Percentiles rank a stretch among this genome's conserved stretches.
These are phyloP conservation scores for Drosophila varians DNA, from an alignment of 1,140 invertebrate species.

Conservation along the genomic window DNA sequence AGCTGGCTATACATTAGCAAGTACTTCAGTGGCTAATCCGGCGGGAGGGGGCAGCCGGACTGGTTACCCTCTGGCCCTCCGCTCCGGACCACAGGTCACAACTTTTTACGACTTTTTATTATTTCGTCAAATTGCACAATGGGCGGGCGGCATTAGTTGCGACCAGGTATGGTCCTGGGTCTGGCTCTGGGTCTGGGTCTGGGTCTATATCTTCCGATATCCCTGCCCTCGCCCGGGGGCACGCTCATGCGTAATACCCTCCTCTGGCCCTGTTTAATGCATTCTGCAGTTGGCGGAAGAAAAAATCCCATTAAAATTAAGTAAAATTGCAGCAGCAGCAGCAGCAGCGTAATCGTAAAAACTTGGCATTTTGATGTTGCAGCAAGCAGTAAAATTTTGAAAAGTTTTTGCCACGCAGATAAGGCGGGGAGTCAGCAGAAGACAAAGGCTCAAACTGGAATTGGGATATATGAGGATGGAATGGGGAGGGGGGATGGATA, in stretches of 20 bases:
- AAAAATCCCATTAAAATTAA: conserved; percentile 83
- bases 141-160: conserved; percentile 57
- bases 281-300: conserved; percentile 80
- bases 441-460: conserved; percentile 50
- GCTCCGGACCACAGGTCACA: conserved; percentile 25
- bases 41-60: neutral
- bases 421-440: conserved; percentile 52
- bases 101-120: conserved; percentile 81
- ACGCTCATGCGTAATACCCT: conserved; percentile 67
- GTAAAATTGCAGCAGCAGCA: conserved; percentile 79
- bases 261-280: conserved; percentile 75
- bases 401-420: conserved; percentile 80
- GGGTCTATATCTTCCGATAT: conserved; percentile 5
- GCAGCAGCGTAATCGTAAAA: conserved; percentile 75
- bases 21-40: conserved; percentile 9
- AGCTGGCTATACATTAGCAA: conserved; percentile 44
- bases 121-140: conserved; percentile 73
- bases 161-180: conserved; percentile 29
- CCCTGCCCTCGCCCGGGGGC: conserved; percentile 4
- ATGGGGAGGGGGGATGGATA: neutral
- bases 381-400: conserved; percentile 80
- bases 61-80: conserved; percentile 6
- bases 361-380: conserved; percentile 81
- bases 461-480: conserved; percentile 13
- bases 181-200: conserved; percentile 32